Evolutionary conservation across 1,140 invertebrate genomes (phyloP), one percentile per base, ranked within the genome.

Genomic region (Listronotus oregonensis): DNA sequence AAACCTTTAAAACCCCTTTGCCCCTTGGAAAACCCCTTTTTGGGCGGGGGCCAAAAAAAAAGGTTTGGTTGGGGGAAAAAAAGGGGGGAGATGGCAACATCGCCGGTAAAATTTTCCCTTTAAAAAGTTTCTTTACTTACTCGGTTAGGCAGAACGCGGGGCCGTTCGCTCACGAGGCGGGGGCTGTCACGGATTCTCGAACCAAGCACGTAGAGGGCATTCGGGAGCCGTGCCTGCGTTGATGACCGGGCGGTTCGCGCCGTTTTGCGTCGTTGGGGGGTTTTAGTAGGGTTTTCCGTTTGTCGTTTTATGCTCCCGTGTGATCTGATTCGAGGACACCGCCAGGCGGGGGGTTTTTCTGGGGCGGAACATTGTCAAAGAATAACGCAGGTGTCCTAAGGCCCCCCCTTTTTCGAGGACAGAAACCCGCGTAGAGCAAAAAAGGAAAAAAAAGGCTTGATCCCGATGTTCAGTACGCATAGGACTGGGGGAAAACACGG

Each of bases 371-470:
- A 90, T 84, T 85, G 80, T 85, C 80, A 85, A 91, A 91, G 78
- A 84, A 86, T 91, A 91, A 91, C 88, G 88, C 87, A 91, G 89
- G 87, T 90, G 88, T 90, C 89, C 88, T 85, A 90, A 90, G 89
- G 87, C 81, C 81, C 87, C 88, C 89, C 91, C 89, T 89, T n/a
- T n/a, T n/a, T 85, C 81, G 86, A 88, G 89, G 84, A 89, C 88
- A 86, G 89, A 92, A 91, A 91, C 85, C 89, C 87, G 83, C 84
- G 85, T 90, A 83, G 87, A 90, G 85, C 84, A 90, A 90, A 91
- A n/a, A 90, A 87, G 87, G 88, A 84, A 90, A 91, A 91, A 84
- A 88, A 86, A 87, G 74, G 79, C 82, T 85, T 85, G 84, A 86
- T 85, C 81, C 81, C 80, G 84, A 82, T 83, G 78, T 83, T 82